Evolutionary conservation across 92 coral and sea anemone genomes (phyloP).

Genomic region (Metridium senile): DNA sequence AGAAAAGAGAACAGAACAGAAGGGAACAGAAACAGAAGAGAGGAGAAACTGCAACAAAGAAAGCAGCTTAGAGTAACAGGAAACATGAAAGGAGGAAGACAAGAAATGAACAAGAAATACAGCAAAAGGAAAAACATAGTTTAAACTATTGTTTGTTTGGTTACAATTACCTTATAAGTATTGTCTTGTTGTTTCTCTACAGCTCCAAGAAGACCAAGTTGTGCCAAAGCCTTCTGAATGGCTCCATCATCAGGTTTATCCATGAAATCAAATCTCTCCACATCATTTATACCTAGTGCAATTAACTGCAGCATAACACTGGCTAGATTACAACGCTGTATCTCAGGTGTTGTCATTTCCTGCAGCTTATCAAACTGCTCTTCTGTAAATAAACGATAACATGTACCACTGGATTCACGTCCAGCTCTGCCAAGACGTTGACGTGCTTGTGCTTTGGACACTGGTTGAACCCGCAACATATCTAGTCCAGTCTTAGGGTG

Average conservation of each 20-base stretch:
- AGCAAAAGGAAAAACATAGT: not conserved
- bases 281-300: slow-evolving; percentile 85
- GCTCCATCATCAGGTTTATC: slow-evolving; percentile 82
- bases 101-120: no score
- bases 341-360: slow-evolving; percentile 86
- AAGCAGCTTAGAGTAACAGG: no score
- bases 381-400: slow-evolving; percentile 94
- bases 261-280: slow-evolving; percentile 82
- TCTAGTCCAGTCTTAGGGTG: slow-evolving; percentile 97
- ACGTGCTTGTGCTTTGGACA: slow-evolving; percentile 98
- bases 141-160: no score
- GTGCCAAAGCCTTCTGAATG: slow-evolving; percentile 75
- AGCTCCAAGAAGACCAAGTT: slow-evolving; percentile 82
- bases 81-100: no score
- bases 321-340: slow-evolving; percentile 88
- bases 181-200: slow-evolving; percentile 53
- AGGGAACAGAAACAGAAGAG: no score
- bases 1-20: no score
- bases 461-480: slow-evolving; percentile 87
- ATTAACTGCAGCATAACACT: slow-evolving; percentile 83
- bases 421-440: slow-evolving; percentile 98
- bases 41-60: no score
- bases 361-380: slow-evolving; percentile 87
- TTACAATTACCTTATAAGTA: slow-evolving; percentile 47
- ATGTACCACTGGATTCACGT: slow-evolving; percentile 88